phyloP scores from a whole-genome alignment of 2,888 invertebrate genomes.

The Cacoxenus indagator region DNA sequence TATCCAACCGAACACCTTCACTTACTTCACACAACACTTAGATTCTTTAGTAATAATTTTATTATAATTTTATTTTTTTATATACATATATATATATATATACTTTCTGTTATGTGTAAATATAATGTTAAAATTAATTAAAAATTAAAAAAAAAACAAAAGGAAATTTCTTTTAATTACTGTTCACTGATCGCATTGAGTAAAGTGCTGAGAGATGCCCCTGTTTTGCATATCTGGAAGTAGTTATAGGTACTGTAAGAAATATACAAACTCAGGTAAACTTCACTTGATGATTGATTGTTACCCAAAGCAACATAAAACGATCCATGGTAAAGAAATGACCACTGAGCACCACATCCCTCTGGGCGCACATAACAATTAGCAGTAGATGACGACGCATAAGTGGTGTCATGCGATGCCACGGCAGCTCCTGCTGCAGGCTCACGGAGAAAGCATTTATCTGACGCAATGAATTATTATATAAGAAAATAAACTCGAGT shows the following conservation, averaged over 20 bases:
- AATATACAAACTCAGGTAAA: no score
- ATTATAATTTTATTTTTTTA: slow-evolving; percentile 34
- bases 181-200: slow-evolving; percentile 34
- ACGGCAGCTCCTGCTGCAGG: slow-evolving; percentile 39
- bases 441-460: slow-evolving; percentile 24
- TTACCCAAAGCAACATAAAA: slow-evolving; percentile 45
- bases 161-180: slow-evolving; percentile 30
- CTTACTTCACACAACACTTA: not conserved
- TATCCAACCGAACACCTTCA: not conserved
- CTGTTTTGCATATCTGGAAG: slow-evolving; percentile 40
- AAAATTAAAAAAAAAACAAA: slow-evolving; percentile 38
- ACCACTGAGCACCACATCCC: slow-evolving; percentile 35
- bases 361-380: slow-evolving; percentile 39
- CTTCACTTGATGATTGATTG: not conserved
- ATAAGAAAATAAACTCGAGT: no score
- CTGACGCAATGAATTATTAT: not conserved
- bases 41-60: slow-evolving; percentile 2
- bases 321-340: slow-evolving; percentile 42
- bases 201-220: slow-evolving; percentile 42
- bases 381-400: slow-evolving; percentile 36
- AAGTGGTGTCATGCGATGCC: slow-evolving; percentile 30
- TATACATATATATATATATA: slow-evolving; percentile 41
- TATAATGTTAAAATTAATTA: slow-evolving; percentile 48
- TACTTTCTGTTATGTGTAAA: slow-evolving; percentile 55
- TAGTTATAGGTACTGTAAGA: no score